Evolutionary conservation across 2,888 invertebrate species (phyloP), one percentile per base, ranked within the genome.

Genomic region (Teleiodes luculella): DNA sequence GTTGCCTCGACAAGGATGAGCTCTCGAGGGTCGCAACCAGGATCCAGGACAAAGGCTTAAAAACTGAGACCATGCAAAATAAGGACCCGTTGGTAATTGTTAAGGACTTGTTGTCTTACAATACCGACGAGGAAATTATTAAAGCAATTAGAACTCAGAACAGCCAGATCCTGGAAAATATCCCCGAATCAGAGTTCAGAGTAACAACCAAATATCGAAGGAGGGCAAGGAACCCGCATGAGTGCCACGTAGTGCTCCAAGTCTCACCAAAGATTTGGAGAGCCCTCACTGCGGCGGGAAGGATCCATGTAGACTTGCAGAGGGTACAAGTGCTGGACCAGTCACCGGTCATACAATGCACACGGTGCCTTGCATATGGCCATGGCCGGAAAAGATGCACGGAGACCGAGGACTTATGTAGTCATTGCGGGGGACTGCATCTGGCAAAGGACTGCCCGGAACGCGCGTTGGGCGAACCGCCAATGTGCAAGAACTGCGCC

Each of bases 381-480:
- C 55, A 55, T 11, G 52, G 52, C 1, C 39, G 36, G 3, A 49
- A 24, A 14, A 24, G 11, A 5, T 56, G 56, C 24, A 35, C 10
- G 11, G 46, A 56, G 4, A 13, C 35, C 2, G 24, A 24, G 7
- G 53, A 45, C 1, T 2, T 18, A 13, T 56, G 56, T 37, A 39
- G 56, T 16, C 56, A 56, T 46, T 56, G 56, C 39, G 56, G 35
- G 3, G 56, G 50, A 13, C 53, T 46, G 8, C 56, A 56, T 18
- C 3, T 31, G 20, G 18, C 11, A 28, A 31, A 11, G 3, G 24
- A 43, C 31, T 52, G 51, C 13, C 16, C 31, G 3, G 51, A 10
- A 7, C 18, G n/a, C 4, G 2, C 13, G 4, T 18, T 20, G 3
- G 43, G 31, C 5, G 10, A 10, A 1, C 13, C 18, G 4, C 51